Conservation (phyloP, 2,113 vertebrate genomes). For the Python bivittatus region DNA sequence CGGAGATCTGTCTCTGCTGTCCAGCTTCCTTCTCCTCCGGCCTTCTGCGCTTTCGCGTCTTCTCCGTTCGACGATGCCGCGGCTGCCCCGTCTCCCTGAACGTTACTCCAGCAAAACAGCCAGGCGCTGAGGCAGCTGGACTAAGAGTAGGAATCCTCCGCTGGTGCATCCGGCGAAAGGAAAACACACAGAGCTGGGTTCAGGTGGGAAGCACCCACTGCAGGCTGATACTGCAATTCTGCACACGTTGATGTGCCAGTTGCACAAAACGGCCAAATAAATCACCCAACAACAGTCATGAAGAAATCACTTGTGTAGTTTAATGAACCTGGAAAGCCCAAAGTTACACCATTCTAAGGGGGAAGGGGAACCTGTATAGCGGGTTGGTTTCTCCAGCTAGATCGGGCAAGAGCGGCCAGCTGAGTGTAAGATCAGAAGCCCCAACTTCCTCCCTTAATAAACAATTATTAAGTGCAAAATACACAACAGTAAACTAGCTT, state of each 20-base stretch:
- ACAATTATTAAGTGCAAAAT: slow-evolving; percentile 3
- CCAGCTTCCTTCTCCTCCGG: neutral
- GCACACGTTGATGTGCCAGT: neutral
- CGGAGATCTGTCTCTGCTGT: neutral
- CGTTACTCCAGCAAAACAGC: neutral
- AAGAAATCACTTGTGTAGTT: neutral
- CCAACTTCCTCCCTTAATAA: neutral
- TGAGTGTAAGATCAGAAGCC: slow-evolving; percentile 1
- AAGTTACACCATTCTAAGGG: neutral
- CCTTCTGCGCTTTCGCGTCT: neutral
- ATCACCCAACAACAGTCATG: neutral
- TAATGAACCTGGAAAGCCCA: neutral
- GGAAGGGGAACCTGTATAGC: neutral
- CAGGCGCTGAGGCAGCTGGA: neutral
- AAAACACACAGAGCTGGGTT: too few species aligned
- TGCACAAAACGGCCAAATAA: neutral
- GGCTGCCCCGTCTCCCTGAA: neutral
- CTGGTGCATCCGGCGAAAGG: neutral
- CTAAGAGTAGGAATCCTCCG: neutral
- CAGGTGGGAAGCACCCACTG: too few species aligned
- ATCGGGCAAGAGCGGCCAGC: neutral
- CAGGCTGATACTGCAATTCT: neutral
- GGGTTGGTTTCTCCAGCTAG: slow-evolving; percentile 1
- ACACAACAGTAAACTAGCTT: slow-evolving; percentile 7
- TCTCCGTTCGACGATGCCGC: neutral